phyloP scores from a whole-genome alignment of 2,888 invertebrate genomes.

The Dicycla oo region DNA sequence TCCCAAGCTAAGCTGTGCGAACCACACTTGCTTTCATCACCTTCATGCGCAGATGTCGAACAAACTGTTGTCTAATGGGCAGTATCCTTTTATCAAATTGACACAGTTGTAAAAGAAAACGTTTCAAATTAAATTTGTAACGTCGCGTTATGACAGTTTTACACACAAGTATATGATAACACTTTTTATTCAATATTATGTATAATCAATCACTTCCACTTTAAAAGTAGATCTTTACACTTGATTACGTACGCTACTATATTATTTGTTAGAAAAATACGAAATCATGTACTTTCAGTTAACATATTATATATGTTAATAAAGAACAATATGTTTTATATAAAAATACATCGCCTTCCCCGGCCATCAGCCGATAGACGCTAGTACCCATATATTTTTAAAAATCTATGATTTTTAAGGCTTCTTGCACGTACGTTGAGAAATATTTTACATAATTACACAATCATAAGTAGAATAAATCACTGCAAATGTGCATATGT shows the following conservation, averaged over 20 bases:
- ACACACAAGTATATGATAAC: constrained; percentile 76
- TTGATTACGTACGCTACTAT: constrained; percentile 84
- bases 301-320: constrained; percentile 90
- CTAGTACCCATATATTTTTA: constrained; percentile 88
- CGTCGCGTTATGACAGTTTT: constrained; percentile 75
- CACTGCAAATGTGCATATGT: constrained; percentile 83
- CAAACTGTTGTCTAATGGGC: constrained; percentile 56
- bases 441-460: constrained; percentile 87
- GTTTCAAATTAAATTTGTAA: constrained; percentile 86
- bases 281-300: constrained; percentile 90
- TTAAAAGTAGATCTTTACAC: constrained; percentile 83
- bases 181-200: constrained; percentile 75
- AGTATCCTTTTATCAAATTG: constrained; percentile 64
- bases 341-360: constrained; percentile 89
- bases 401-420: constrained; percentile 90
- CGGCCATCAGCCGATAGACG: constrained; percentile 84
- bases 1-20: constrained; percentile 21
- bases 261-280: constrained; percentile 89
- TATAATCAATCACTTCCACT: constrained; percentile 82
- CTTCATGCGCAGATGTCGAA: constrained; percentile 35
- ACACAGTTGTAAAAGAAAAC: constrained; percentile 75
- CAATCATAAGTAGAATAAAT: constrained; percentile 84
- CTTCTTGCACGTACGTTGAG: constrained; percentile 87
- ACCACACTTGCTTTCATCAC: constrained; percentile 25
- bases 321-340: constrained; percentile 90